Percentiles rank a stretch among this genome's conserved stretches.
Evolutionary conservation across 2,113 vertebrate species (phyloP).

Genomic region (Engystomops pustulosus): DNA sequence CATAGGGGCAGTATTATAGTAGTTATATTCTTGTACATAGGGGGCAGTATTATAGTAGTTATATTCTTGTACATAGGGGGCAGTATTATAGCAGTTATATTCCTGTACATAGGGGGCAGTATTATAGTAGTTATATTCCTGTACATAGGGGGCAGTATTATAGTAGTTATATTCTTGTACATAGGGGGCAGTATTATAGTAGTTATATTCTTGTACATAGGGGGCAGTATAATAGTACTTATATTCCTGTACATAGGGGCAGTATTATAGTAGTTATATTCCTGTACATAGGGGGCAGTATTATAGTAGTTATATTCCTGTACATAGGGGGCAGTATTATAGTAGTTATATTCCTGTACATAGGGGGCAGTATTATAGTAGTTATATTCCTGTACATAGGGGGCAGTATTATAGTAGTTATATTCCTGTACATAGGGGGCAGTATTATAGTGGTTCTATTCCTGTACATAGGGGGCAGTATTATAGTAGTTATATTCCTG

Average conservation of each 20-base stretch:
- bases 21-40: not conserved
- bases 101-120: not conserved
- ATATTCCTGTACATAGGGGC: not conserved
- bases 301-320: not conserved
- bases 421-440: not conserved
- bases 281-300: not conserved
- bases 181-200: no score
- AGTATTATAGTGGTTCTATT: constrained; percentile 4
- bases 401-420: not conserved
- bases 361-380: not conserved
- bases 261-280: no score
- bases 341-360: not conserved
- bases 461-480: not conserved
- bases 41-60: not conserved
- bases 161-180: no score
- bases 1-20: not conserved
- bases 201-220: no score
- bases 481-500: no score
- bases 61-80: constrained; percentile 3
- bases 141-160: no score
- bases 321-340: not conserved
- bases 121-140: not conserved
- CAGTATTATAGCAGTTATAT: constrained; percentile 1
- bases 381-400: constrained; percentile 1
- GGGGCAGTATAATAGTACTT: not conserved